Base-by-base conservation (phyloP, 2,797 vertebrate species). In the Poeciliopsis paucimaculata region DNA sequence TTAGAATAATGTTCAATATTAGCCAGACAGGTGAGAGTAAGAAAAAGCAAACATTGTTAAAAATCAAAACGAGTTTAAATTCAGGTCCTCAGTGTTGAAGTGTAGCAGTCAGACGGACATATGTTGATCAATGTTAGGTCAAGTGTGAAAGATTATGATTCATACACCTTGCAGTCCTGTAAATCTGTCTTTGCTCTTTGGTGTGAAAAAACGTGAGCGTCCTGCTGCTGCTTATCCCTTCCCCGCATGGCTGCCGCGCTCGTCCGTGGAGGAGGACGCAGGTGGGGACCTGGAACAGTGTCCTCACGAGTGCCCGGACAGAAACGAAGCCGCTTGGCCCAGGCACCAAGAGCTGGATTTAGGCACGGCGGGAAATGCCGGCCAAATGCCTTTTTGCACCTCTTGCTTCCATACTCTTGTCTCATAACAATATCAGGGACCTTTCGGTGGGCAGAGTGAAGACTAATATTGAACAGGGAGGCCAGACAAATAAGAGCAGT, bases 211-310 rank as follows among this genome's bases (percentile, higher is more conserved):
- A 92, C 85, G 88, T 90, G 85, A 87, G 90, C 46, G 5, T 78
- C 93, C 91, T 88, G 93, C 94, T 94, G 94, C 77, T 93, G 77
- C 89, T 95, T 92, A 94, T 94, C 94, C 94, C 84, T 78, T 93
- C 90, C 76, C 94, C 89, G 89, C 90, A 89, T 88, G 93, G 53
- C 78, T 76, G 80, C 89, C 70, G 45, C 83, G 83, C 91, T 90
- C 91, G 93, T 94, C 88, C 91, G 88, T 94, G 85, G 89, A 92
- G 91, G 86, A 92, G 89, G 89, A 93, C 92, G 84, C 95, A 95
- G 95, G 95, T 95, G 94, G 94, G 91, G 94, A 92, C 91, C 93
- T 94, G 94, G 94, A 95, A 92, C 90, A 64, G 81, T 93, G 90
- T 95, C 94, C 93, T 93, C 91, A 88, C 91, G 86, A 83, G 86